A percentile compares a stretch with the other conserved stretches of the same genome.
phyloP scores from a whole-genome alignment of 2,797 vertebrate genomes.

The Cyprinella venusta region DNA sequence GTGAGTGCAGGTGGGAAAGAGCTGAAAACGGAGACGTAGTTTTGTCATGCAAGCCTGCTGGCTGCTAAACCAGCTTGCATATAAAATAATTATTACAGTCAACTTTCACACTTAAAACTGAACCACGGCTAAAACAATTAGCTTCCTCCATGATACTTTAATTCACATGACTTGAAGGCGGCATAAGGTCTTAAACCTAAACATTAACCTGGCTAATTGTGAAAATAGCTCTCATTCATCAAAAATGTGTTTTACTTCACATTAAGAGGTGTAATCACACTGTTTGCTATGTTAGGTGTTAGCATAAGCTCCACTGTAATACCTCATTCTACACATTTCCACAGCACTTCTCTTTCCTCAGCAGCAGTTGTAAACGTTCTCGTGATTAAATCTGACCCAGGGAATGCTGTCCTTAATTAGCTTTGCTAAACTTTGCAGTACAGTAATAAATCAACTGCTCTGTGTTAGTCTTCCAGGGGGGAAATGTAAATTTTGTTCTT shows the following conservation, averaged over 20 bases:
- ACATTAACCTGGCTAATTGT: slow-evolving; percentile 3
- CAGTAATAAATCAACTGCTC: slow-evolving; percentile 56
- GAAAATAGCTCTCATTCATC: slow-evolving; percentile 29
- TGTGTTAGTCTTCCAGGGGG: slow-evolving; percentile 31
- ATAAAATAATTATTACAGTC: neutral
- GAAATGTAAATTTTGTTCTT: slow-evolving; percentile 59
- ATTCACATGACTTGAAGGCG: neutral
- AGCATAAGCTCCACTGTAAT: slow-evolving; percentile 9
- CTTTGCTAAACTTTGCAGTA: slow-evolving; percentile 56
- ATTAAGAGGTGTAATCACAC: neutral
- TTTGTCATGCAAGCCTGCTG: neutral
- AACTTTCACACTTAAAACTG: neutral
- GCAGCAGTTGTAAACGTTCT: slow-evolving; percentile 34
- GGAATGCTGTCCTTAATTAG: slow-evolving; percentile 58
- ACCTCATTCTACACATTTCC: slow-evolving; percentile 21
- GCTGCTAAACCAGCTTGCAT: neutral
- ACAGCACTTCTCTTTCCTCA: slow-evolving; percentile 10
- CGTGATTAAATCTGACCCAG: slow-evolving; percentile 60
- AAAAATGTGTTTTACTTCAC: neutral
- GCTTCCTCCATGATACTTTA: neutral
- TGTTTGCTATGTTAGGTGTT: slow-evolving; percentile 8
- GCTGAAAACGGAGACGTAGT: neutral
- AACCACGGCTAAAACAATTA: neutral
- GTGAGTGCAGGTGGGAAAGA: no score
- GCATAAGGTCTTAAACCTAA: neutral